These are phyloP conservation scores for Muntiacus reevesi DNA, from an alignment of 2,113 vertebrate species.

Conservation along the genomic window DNA sequence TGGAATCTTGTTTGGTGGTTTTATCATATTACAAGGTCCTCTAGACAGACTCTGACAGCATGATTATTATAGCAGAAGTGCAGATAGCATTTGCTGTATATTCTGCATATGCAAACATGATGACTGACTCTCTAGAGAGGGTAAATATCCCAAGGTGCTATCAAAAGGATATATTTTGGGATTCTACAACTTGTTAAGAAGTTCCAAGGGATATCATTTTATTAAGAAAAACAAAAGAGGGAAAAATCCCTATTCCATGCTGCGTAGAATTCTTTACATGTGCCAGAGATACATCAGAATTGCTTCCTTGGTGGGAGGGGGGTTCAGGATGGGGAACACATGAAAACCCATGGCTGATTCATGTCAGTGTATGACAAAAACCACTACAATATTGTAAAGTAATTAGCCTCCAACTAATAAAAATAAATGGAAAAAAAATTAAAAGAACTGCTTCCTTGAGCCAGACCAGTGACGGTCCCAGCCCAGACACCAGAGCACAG, in stretches of 20 bases:
- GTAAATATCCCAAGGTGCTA: background rate
- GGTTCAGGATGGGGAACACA: no score
- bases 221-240: background rate
- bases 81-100: accelerated
- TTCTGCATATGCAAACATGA: background rate
- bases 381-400: no score
- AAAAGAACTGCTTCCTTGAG: background rate
- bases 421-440: no score
- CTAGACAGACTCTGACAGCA: background rate
- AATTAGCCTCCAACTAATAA: no score
- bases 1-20: background rate
- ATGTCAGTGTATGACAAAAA: no score
- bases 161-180: background rate
- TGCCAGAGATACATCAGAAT: no score
- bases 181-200: background rate
- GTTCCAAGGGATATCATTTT: background rate
- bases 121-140: background rate
- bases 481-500: background rate
- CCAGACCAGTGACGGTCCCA: background rate
- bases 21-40: accelerated
- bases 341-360: no score
- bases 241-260: background rate
- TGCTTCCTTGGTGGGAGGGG: background rate
- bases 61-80: background rate
- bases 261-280: background rate